phyloP scores from a whole-genome alignment of 2,797 vertebrate species.

The Podarcis lilfordi region DNA sequence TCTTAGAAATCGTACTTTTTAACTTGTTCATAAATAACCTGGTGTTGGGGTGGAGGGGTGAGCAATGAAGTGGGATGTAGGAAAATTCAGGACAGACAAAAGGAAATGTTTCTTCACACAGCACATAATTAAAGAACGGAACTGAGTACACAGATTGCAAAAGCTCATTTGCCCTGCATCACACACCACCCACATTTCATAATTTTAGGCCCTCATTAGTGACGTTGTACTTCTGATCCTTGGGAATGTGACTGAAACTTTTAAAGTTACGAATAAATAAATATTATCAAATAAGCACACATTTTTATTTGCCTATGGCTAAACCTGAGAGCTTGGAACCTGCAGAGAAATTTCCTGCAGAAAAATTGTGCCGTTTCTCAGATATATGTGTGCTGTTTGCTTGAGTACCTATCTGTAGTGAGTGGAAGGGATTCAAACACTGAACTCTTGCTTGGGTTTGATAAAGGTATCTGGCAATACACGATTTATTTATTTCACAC shows the following conservation, averaged over 20 bases:
- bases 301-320: conserved; percentile 25
- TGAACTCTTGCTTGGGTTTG: not conserved
- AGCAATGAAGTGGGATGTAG: too few relatives aligned
- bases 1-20: too few relatives aligned
- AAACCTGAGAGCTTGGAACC: not conserved
- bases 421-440: not conserved
- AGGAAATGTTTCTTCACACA: too few relatives aligned
- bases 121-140: too few relatives aligned
- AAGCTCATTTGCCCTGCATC: too few relatives aligned
- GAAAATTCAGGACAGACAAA: too few relatives aligned
- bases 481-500: not conserved
- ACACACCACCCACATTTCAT: not conserved
- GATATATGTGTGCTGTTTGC: not conserved
- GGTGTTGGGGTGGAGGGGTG: too few relatives aligned
- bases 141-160: not conserved
- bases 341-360: not conserved
- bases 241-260: not conserved
- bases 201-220: not conserved
- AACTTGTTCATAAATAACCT: too few relatives aligned
- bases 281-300: conserved; percentile 15
- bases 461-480: not conserved
- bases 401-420: not conserved
- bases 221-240: not conserved
- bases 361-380: not conserved
- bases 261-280: not conserved